These are phyloP conservation scores for Lamellibrachia luymesi DNA, from an alignment of 1,140 invertebrate genomes.

Conservation along the genomic window DNA sequence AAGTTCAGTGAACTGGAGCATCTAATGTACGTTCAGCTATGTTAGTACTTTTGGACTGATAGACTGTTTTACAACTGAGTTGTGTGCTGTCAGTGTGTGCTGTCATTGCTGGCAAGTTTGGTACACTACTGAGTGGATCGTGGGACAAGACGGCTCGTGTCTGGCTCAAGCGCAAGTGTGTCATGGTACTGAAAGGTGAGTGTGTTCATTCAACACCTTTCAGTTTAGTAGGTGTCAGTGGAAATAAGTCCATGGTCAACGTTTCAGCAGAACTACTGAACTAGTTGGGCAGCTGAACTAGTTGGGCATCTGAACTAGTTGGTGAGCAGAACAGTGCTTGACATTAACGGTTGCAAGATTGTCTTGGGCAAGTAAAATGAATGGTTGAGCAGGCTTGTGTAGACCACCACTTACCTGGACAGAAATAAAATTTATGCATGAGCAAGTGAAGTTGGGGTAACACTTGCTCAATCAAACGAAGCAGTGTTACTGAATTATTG, in stretches of 20 bases:
- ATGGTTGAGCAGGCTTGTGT: no score
- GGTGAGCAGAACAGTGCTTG: no score
- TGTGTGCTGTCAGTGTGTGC: constrained; percentile 64
- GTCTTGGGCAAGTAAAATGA: no score
- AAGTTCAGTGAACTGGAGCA: no score
- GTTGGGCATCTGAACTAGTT: no score
- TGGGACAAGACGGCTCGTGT: constrained; percentile 86
- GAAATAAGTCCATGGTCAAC: neutral
- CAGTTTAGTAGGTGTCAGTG: neutral
- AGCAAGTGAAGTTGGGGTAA: no score
- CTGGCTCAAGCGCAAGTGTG: constrained; percentile 66
- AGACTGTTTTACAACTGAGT: neutral
- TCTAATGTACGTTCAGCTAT: no score
- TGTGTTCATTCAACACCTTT: neutral
- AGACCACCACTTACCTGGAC: no score
- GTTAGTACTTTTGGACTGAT: neutral
- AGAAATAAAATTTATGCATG: no score
- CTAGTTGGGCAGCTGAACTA: neutral
- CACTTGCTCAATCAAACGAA: no score
- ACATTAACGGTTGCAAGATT: no score
- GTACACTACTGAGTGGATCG: constrained; percentile 75
- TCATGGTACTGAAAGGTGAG: constrained; percentile 63
- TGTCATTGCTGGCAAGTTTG: constrained; percentile 63
- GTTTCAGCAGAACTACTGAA: neutral
- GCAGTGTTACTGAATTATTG: no score